A percentile compares a stretch with the other conserved stretches of the same genome.
Evolutionary conservation across 2,797 vertebrate genomes (phyloP).

Genomic region (Alcedo quadribrachys): DNA sequence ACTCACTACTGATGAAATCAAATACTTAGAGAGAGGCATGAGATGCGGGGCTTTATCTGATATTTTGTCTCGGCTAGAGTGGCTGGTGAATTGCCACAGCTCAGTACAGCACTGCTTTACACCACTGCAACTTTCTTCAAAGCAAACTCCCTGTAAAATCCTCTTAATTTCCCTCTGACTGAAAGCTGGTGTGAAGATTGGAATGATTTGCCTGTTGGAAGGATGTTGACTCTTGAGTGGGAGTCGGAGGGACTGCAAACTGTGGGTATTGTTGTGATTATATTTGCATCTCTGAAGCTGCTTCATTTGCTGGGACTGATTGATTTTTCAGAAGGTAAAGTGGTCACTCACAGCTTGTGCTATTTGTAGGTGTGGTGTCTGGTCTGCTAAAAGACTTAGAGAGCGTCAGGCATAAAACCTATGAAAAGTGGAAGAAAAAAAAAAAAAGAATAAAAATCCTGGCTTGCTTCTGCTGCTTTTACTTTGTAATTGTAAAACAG

Average conservation of each 20-base stretch:
- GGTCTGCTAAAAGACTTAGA: slow-evolving; percentile 35
- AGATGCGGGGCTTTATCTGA: slow-evolving; percentile 63
- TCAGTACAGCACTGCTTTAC: slow-evolving; percentile 36
- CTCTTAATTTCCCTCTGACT: slow-evolving; percentile 65
- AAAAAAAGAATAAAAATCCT: not conserved
- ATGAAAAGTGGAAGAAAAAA: not conserved
- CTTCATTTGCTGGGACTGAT: slow-evolving; percentile 98
- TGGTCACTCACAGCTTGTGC: slow-evolving; percentile 70
- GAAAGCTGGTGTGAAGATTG: slow-evolving; percentile 74
- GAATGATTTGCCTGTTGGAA: slow-evolving; percentile 85
- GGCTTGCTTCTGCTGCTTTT: not conserved
- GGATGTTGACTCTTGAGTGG: slow-evolving; percentile 93
- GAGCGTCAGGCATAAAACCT: slow-evolving; percentile 40
- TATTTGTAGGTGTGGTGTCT: slow-evolving; percentile 51
- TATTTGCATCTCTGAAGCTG: slow-evolving; percentile 96
- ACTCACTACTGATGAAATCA: slow-evolving; percentile 68
- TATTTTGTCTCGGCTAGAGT: slow-evolving; percentile 62
- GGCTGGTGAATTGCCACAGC: slow-evolving; percentile 46
- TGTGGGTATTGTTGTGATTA: slow-evolving; percentile 97
- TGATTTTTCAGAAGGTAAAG: slow-evolving; percentile 99
- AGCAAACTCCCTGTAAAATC: slow-evolving; percentile 64
- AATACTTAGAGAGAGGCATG: slow-evolving; percentile 72
- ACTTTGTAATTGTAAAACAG: not conserved
- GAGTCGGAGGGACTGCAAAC: slow-evolving; percentile 98
- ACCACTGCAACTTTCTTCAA: slow-evolving; percentile 68